Evolutionary conservation across 2,888 invertebrate genomes (phyloP).

Genomic region (Geophilus truncorum): DNA sequence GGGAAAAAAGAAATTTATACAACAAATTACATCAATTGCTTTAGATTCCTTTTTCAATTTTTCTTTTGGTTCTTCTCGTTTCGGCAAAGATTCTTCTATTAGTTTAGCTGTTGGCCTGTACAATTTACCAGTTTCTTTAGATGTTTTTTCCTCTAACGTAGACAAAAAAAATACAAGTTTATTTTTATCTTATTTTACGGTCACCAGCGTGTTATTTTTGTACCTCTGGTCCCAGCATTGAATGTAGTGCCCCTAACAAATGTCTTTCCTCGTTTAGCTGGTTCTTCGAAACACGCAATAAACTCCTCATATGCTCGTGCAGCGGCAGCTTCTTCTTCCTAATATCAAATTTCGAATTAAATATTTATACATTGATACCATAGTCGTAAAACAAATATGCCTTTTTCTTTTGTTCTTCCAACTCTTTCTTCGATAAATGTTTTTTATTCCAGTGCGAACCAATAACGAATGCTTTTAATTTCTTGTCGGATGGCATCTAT

Average conservation of each 20-base stretch:
- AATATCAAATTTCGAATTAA: background rate
- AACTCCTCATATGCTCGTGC: constrained; percentile 88
- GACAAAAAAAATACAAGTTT: constrained; percentile 37
- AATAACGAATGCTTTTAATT: constrained; percentile 65
- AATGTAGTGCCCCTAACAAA: constrained; percentile 99
- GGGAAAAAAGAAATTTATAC: constrained; percentile 59
- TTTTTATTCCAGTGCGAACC: constrained; percentile 58
- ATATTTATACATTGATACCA: constrained; percentile 22
- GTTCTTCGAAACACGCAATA: constrained; percentile 92
- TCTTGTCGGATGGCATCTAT: constrained; percentile 1
- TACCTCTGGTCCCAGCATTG: constrained; percentile 87
- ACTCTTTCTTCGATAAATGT: constrained; percentile 55
- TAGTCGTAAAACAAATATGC: constrained; percentile 53
- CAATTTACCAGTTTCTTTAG: constrained; percentile 76
- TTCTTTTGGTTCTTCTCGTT: constrained; percentile 45
- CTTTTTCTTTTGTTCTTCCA: constrained; percentile 79
- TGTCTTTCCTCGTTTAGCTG: constrained; percentile 69
- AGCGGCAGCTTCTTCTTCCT: constrained; percentile 37
- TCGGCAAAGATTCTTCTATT: constrained; percentile 57
- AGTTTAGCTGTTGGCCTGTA: constrained; percentile 85
- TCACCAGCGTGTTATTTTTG: background rate
- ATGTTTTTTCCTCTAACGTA: constrained; percentile 69
- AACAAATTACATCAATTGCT: constrained; percentile 42
- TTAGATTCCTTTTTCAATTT: constrained; percentile 10
- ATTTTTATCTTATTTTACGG: background rate